Evolutionary conservation across 2,113 vertebrate species (phyloP), one percentile per base, ranked within the genome.

Genomic region (Cebidichthys violaceus): DNA sequence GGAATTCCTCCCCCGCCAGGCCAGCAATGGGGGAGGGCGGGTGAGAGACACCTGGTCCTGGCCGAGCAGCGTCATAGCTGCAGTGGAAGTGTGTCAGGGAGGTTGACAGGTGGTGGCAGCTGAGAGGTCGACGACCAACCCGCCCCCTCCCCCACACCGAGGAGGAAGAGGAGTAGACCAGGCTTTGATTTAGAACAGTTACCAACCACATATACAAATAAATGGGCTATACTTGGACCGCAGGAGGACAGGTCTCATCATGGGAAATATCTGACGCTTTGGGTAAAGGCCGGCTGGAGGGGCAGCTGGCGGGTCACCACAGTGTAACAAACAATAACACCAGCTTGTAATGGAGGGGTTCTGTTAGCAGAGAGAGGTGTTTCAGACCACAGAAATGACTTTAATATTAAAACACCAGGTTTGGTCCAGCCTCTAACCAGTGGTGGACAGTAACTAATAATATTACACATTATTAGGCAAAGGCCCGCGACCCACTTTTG

Each of bases 171-270:
- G 86, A 83, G 85, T 55, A 72, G 87, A 79, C 89, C 83, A 64
- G 84, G 92, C 87, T 94, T 95, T 95, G 95, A 96, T 96, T 96
- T 96, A 96, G 95, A 96, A 91, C 90, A 88, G 95, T 96, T 96
- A 95, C 96, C 93, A 96, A 92, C 93, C 88, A 92, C 93, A 91
- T 79, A 94, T 91, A 94, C 94, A 95, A 96, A 96, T 95, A 95
- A 93, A 94, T 92, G 86, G 52, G 62, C 71, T 94, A 96, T 87
- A 90, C 94, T 94, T 94, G 94, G 92, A 87, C 62, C 79, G 65
- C 29, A 79, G 76, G 70, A 72, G 70, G 70, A 75, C 68, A 43
- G 62, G 64, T 31, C 61, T 87, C 66, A 92, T 86, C 66, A 92
- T 86, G 76, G 78, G 72, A 86, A 93, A 91, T 93, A 94, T 87